phyloP scores from a whole-genome alignment of 2,888 invertebrate species.

The Lapara coniferarum region DNA sequence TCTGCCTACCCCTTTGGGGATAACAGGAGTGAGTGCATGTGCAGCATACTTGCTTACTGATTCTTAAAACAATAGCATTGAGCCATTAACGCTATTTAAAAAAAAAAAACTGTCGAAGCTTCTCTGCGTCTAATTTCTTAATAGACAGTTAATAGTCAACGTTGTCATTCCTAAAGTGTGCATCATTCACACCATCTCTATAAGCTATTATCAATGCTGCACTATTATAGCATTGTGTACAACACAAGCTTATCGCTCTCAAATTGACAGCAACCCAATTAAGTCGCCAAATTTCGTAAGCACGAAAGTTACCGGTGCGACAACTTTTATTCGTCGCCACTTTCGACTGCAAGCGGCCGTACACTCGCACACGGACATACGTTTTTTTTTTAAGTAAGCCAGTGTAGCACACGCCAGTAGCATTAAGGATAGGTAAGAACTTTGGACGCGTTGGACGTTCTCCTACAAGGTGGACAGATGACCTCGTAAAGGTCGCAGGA shows the following conservation, averaged over 20 bases:
- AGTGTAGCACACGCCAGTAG: neutral
- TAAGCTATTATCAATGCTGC: neutral
- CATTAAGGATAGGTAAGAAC: neutral
- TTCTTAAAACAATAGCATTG: too few relatives aligned
- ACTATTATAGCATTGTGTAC: constrained; percentile 21
- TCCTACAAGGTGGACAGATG: too few relatives aligned
- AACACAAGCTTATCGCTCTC: constrained; percentile 42
- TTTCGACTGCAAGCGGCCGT: constrained; percentile 44
- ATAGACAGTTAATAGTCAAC: neutral
- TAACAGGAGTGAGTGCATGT: too few relatives aligned
- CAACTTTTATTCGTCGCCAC: constrained; percentile 60
- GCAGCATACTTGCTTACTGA: too few relatives aligned
- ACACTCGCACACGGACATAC: neutral
- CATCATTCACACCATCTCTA: too few relatives aligned
- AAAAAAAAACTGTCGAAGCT: too few relatives aligned
- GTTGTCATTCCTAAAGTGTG: neutral
- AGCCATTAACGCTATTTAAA: too few relatives aligned
- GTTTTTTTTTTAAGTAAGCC: neutral
- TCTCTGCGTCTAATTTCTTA: too few relatives aligned
- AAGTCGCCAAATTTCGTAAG: constrained; percentile 61
- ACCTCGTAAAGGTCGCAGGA: too few relatives aligned
- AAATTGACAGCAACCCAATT: constrained; percentile 55
- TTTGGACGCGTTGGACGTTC: too few relatives aligned
- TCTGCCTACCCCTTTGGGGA: too few relatives aligned
- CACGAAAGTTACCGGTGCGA: constrained; percentile 59